Percentiles rank a stretch among this genome's conserved stretches.
Conservation (phyloP, 2,888 invertebrate species). For the Erebia aethiops region DNA sequence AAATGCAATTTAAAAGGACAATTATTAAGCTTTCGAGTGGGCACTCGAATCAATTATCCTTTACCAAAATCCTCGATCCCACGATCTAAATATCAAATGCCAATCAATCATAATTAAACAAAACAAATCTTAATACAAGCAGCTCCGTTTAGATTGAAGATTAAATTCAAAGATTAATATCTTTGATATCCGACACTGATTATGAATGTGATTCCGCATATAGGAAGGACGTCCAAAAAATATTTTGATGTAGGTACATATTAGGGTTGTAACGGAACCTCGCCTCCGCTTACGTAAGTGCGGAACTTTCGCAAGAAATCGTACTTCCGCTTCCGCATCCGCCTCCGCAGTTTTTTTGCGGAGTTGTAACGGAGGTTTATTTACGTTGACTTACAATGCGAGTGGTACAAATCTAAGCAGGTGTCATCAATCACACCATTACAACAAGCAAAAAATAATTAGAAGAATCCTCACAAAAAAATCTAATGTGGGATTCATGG, state of each 20-base stretch:
- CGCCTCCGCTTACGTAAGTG: no score
- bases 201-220: slow-evolving; percentile 26
- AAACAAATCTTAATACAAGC: slow-evolving; percentile 14
- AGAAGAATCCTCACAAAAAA: no score
- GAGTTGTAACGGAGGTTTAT: no score
- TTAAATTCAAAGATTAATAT: slow-evolving; percentile 19
- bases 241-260: slow-evolving; percentile 31
- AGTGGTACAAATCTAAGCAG: no score
- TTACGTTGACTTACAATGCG: no score
- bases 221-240: slow-evolving; percentile 28
- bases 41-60: not conserved
- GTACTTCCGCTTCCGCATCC: no score
- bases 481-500: no score
- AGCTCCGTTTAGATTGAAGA: slow-evolving; percentile 20
- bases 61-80: not conserved
- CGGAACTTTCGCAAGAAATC: no score
- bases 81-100: slow-evolving; percentile 22
- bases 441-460: no score
- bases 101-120: slow-evolving; percentile 28
- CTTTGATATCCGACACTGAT: slow-evolving; percentile 24
- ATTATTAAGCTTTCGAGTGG: not conserved
- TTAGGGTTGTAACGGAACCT: no score
- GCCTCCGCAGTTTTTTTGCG: no score
- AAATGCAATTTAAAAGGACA: not conserved
- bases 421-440: no score